phyloP scores from a whole-genome alignment of 2,113 vertebrate genomes.

The Zosterops lateralis region DNA sequence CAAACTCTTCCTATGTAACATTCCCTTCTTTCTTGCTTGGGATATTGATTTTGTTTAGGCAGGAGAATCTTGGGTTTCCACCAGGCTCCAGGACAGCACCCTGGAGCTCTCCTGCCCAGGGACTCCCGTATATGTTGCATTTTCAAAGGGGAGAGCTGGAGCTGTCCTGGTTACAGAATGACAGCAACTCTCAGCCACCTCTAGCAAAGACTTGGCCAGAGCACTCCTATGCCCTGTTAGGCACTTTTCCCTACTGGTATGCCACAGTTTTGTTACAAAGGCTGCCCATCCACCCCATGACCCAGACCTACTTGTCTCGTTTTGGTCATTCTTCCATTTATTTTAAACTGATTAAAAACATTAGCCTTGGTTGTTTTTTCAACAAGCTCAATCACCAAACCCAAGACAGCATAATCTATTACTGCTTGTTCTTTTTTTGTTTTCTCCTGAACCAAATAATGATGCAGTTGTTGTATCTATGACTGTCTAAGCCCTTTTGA shows the following conservation, averaged over 20 bases:
- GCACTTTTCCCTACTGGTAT: neutral
- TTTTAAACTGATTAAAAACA: neutral
- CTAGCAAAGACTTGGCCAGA: neutral
- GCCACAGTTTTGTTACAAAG: neutral
- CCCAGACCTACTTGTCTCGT: neutral
- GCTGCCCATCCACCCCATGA: neutral
- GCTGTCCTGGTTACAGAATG: neutral
- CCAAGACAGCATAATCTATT: neutral
- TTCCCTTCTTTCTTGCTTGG: neutral
- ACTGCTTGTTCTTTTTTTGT: neutral
- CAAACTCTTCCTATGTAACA: neutral
- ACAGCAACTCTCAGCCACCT: neutral
- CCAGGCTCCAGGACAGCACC: neutral
- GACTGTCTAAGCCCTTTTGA: neutral
- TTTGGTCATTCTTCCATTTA: neutral
- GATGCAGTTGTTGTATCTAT: neutral
- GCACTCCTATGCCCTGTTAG: neutral
- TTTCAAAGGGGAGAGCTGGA: neutral
- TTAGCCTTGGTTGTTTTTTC: neutral
- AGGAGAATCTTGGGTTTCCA: neutral
- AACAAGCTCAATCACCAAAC: neutral
- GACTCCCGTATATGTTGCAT: fast-evolving
- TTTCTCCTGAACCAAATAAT: neutral
- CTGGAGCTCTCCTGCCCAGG: neutral
- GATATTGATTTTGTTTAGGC: neutral